phyloP scores from a whole-genome alignment of 2,113 vertebrate genomes.

The Microtus montanus region DNA sequence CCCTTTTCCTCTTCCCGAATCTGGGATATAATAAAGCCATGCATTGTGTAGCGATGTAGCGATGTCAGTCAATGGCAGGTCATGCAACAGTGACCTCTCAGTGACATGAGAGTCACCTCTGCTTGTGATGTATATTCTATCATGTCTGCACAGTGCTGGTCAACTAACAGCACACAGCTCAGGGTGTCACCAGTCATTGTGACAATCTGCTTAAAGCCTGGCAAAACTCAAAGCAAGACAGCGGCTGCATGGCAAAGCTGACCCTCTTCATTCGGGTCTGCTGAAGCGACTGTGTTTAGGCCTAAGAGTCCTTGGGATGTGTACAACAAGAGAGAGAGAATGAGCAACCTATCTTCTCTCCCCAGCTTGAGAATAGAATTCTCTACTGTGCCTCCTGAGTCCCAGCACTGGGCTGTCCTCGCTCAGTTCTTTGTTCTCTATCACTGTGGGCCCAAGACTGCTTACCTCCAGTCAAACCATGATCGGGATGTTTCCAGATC shows the following conservation, averaged over 20 bases:
- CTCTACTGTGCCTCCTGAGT: not conserved
- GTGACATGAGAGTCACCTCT: not conserved
- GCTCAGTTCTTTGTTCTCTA: not conserved
- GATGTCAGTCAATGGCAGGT: not conserved
- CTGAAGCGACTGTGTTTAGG: not conserved
- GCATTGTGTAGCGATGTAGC: not conserved
- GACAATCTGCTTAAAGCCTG: not conserved
- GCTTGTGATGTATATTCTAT: not conserved
- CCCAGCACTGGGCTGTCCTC: not conserved
- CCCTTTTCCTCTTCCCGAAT: not conserved
- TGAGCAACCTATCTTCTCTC: not conserved
- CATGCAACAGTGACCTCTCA: not conserved
- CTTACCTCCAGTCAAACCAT: too few species aligned
- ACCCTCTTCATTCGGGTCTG: too few species aligned
- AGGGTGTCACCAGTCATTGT: not conserved
- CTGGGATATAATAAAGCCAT: not conserved
- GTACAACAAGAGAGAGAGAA: too few species aligned
- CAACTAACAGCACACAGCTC: too few species aligned
- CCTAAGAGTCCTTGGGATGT: not conserved
- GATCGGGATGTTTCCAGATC: not conserved
- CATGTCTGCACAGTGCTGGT: not conserved
- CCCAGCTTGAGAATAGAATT: not conserved
- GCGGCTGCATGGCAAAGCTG: not conserved
- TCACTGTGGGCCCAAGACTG: not conserved
- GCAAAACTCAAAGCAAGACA: not conserved